Base-by-base conservation (phyloP, 2,113 vertebrate species). In the Tetraodon nigroviridis region DNA sequence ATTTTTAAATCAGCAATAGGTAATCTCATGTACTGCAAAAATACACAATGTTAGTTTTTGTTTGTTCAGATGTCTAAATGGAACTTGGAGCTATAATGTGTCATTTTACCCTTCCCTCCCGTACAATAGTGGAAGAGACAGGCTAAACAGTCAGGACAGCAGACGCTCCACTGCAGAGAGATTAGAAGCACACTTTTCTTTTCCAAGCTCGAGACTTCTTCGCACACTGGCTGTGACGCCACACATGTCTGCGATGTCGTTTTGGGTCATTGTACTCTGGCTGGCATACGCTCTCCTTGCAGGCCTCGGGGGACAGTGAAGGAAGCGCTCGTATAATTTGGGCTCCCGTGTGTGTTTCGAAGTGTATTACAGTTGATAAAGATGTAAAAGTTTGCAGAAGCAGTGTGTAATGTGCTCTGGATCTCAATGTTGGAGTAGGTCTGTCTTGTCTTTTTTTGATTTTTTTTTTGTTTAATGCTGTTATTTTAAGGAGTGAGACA, bases 221-320 rank as follows among this genome's bases (percentile, higher is more conserved):
- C 55, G 71, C 60, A 46, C 20, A 76, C 78, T 29, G 51, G 54
- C 61, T 49, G 14, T 18, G 16, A 17, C 62, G 22, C 37, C 6
- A 46, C 58, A 21, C 58, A 61, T 18, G 22, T 72, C 55, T 57
- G 68, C 44, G 58, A 58, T 67, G 75, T 79, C 65, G 51, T 24
- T 42, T 27, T 18, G 41, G 22, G 69, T 67, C 69, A 64, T 60
- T 76, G 61, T 55, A 60, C 14, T 49, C 27, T 76, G 65, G 50
- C 45, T 53, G 42, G 57, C 63, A 52, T 69, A 29, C 16, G 1
- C 58, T 67, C 49, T 51, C 58, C 53, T 54, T 64, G 46, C 57
- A 65, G 64, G 69, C 69, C 61, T 63, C 74, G 54, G 42, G 66
- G 61, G 63, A 79, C 74, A 58, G 56, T 81, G 44, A 40, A 54